These are phyloP conservation scores for Cygnus atratus DNA, from an alignment of 2,113 vertebrate species.

Conservation along the genomic window DNA sequence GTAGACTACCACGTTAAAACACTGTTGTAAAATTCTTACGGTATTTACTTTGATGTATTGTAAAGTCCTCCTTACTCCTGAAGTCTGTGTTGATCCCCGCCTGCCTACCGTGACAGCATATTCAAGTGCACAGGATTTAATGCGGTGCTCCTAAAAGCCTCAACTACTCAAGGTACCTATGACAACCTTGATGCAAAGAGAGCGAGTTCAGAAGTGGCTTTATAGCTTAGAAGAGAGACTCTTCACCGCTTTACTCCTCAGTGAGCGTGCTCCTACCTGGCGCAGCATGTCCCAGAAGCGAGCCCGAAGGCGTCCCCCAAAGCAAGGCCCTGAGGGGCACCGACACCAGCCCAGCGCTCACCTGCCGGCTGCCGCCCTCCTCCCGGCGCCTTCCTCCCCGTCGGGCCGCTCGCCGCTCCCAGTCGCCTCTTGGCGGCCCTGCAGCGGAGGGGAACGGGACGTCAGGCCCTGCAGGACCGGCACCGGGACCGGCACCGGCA, in stretches of 20 bases:
- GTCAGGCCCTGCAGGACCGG: not conserved
- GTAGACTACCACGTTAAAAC: not conserved
- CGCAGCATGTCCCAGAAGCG: fast-evolving
- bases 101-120: not conserved
- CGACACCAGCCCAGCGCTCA: not conserved
- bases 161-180: not conserved
- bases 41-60: fast-evolving
- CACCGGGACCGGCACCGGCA: conserved; percentile 63
- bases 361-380: not conserved
- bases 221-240: fast-evolving
- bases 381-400: not conserved
- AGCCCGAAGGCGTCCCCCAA: fast-evolving
- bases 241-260: not conserved
- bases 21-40: fast-evolving
- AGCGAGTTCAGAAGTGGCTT: fast-evolving
- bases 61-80: fast-evolving
- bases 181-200: fast-evolving
- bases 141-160: fast-evolving
- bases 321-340: too few relatives aligned
- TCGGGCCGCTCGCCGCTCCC: not conserved
- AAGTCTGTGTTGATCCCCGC: not conserved
- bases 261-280: not conserved
- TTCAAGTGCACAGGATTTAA: fast-evolving
- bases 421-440: conserved; percentile 77
- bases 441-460: not conserved